These are phyloP conservation scores for Drosophila monieri DNA, from an alignment of 2,888 invertebrate genomes.

Conservation along the genomic window DNA sequence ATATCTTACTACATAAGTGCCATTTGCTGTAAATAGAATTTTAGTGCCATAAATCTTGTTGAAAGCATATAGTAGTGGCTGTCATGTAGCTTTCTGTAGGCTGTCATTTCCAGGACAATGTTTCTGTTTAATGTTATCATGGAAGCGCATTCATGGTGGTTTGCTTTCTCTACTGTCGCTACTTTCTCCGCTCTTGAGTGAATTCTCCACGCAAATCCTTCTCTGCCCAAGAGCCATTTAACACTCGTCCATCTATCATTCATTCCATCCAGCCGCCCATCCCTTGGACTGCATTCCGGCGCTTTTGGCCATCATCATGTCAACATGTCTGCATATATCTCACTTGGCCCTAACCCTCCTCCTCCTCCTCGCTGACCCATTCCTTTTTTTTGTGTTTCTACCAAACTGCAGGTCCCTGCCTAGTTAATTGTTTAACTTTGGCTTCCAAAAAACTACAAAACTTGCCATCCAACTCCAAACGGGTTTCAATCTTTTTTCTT, in stretches of 20 bases:
- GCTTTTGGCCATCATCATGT: conserved; percentile 42
- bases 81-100: conserved; percentile 10
- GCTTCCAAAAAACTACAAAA: conserved; percentile 40
- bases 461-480: conserved; percentile 14
- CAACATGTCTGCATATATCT: conserved; percentile 35
- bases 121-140: conserved; percentile 21
- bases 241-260: conserved; percentile 29
- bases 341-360: conserved; percentile 13
- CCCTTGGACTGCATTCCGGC: conserved; percentile 14
- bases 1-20: too few species aligned
- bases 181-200: conserved; percentile 1
- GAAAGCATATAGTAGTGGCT: conserved; percentile 1
- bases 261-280: not conserved
- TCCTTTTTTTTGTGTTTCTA: not conserved
- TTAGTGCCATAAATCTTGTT: not conserved
- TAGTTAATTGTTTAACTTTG: conserved; percentile 53
- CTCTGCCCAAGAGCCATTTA: conserved; percentile 18
- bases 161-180: not conserved
- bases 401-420: conserved; percentile 25
- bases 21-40: not conserved
- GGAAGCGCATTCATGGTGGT: conserved; percentile 6
- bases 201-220: conserved; percentile 14
- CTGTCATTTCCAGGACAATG: conserved; percentile 17
- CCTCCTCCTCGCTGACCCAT: not conserved
- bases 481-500: not conserved